Evolutionary conservation across 2,113 vertebrate species (phyloP).

Genomic region (Crocuta crocuta): DNA sequence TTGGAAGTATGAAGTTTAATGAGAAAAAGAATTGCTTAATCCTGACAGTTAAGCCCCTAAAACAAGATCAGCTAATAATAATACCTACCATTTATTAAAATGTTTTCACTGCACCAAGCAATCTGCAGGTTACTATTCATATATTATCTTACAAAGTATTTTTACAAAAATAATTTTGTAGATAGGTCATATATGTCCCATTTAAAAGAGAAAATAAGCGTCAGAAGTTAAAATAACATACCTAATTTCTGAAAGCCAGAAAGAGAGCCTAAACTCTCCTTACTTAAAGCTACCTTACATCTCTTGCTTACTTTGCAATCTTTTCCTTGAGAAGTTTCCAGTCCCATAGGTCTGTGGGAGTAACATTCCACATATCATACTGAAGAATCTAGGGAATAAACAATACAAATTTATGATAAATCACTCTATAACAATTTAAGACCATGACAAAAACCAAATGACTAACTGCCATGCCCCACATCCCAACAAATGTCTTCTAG

Average conservation of each 20-base stretch:
- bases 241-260: not conserved
- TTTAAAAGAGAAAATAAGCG: not conserved
- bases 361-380: slow-evolving; percentile 96
- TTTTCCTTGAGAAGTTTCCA: slow-evolving; percentile 94
- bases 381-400: slow-evolving; percentile 92
- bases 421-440: slow-evolving; percentile 34
- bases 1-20: slow-evolving; percentile 40
- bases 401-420: not conserved
- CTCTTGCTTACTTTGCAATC: slow-evolving; percentile 93
- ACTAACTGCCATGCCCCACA: not conserved
- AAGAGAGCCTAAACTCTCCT: not conserved
- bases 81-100: slow-evolving; percentile 6
- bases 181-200: not conserved
- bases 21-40: slow-evolving; percentile 52
- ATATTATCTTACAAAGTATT: slow-evolving; percentile 25
- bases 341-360: slow-evolving; percentile 94
- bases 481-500: not conserved
- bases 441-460: slow-evolving; percentile 2
- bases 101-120: not conserved
- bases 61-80: slow-evolving; percentile 21
- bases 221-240: slow-evolving; percentile 45
- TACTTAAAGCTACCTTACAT: not conserved
- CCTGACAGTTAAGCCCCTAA: not conserved
- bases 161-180: not conserved
- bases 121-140: not conserved